Base-by-base conservation (phyloP, 2,113 vertebrate genomes). In the Rhinopomastus cyanomelas region DNA sequence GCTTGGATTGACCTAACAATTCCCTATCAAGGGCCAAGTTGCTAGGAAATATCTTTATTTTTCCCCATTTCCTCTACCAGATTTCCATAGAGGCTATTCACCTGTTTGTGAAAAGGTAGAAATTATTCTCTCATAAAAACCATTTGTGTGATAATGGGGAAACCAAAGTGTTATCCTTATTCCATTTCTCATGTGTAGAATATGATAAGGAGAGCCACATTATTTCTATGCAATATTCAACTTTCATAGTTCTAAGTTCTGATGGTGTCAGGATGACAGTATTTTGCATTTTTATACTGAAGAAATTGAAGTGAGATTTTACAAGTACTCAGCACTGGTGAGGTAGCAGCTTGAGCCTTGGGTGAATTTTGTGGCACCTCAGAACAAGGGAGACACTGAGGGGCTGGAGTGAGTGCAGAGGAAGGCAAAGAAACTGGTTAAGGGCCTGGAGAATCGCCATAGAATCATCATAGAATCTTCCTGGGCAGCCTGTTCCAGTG, bases 1-100 rank as follows among this genome's bases (percentile, higher is more conserved):
- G 46, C 5, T 17, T 44, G 9, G 3, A 56, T 26, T 61, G 16
- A 73, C 11, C 23, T 60, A 56, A 80, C 78, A 56, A 23, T 53
- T 62, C 5, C 5, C 6, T 48, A 15, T 42, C 7, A 32, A n/a
- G 2, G 42, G 12, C 42, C 7, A 32, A n/a, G 2, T 32, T 30
- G n/a, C 37, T 29, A 61, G 39, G 17, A 77, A 65, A 48, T 59
- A 26, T 4, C 10, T 36, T 8, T 52, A 2, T 2, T 57, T 23
- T 23, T 7, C 2, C 0, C 2, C 17, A 6, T 2, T 57, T 76
- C 75, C 39, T 34, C 7, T 62, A 48, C 5, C 4, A 37, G 0
- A 4, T 67, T 86, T 61, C 14, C 7, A 13, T 34, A 34, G 14
- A 39, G 14, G 6, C 56, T 60, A 2, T 49, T 81, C 44, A 3